These are phyloP conservation scores for Drosophila parvula DNA, from an alignment of 1,140 invertebrate genomes.

Conservation along the genomic window DNA sequence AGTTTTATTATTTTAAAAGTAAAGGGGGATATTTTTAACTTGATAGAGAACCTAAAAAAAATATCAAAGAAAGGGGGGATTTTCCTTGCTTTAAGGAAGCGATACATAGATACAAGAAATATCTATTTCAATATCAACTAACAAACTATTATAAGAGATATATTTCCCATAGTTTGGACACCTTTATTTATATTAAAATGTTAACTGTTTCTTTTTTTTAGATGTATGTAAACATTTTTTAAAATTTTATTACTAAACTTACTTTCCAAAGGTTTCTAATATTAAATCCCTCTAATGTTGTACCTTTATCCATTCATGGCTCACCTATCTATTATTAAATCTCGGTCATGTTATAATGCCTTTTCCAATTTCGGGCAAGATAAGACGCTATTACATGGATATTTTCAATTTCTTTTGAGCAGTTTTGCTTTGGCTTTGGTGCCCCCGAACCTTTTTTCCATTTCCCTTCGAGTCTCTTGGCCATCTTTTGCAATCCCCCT, in stretches of 20 bases:
- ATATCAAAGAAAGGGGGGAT: background rate
- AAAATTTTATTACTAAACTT: background rate
- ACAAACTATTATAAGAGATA: background rate
- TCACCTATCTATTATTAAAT: conserved; percentile 14
- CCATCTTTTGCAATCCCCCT: conserved; percentile 41
- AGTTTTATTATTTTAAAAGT: background rate
- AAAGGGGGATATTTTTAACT: background rate
- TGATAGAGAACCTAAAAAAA: background rate
- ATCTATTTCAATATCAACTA: too few species aligned
- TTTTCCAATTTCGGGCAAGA: conserved; percentile 21
- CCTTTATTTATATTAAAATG: background rate
- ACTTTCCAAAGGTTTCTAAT: background rate
- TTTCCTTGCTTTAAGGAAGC: background rate
- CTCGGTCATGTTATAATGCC: conserved; percentile 1
- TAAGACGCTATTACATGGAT: conserved; percentile 5
- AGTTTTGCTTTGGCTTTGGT: conserved; percentile 16
- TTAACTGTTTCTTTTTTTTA: too few species aligned
- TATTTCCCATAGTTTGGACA: background rate
- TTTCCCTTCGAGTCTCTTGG: conserved; percentile 33
- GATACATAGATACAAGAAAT: background rate
- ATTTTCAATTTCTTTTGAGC: conserved; percentile 42
- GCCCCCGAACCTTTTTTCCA: conserved; percentile 28
- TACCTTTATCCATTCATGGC: background rate
- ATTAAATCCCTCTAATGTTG: too few species aligned
- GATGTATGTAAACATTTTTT: background rate